Percentiles rank a stretch among this genome's conserved stretches.
phyloP scores from a whole-genome alignment of 2,797 vertebrate genomes.

The Pangasius krempfi region DNA sequence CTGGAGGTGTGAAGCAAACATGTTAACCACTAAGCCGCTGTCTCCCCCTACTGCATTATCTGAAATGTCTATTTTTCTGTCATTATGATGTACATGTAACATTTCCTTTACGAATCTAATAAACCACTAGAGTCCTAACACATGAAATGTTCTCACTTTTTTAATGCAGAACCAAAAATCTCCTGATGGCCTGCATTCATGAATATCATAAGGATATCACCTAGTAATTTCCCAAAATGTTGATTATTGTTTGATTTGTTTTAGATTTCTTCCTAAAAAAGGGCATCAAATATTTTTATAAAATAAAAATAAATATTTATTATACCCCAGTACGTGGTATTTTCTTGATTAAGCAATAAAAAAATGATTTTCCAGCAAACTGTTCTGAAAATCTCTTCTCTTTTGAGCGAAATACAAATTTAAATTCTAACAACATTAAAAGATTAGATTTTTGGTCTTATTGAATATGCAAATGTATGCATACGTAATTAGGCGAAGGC shows the following conservation, averaged over 20 bases:
- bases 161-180: neutral
- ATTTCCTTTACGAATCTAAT: neutral
- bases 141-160: neutral
- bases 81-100: neutral
- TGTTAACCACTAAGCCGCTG: too few species aligned
- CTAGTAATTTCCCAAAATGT: neutral
- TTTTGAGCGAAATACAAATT: neutral
- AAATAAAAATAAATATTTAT: too few species aligned
- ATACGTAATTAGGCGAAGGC: neutral
- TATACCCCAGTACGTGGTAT: neutral
- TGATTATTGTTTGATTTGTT: neutral
- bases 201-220: neutral
- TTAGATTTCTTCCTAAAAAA: neutral
- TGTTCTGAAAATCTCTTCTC: neutral
- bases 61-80: neutral
- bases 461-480: neutral
- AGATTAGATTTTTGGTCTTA: neutral
- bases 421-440: neutral
- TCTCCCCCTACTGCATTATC: neutral
- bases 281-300: neutral
- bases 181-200: neutral
- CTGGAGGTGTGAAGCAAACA: too few species aligned
- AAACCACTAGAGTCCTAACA: neutral
- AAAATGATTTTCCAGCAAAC: neutral
- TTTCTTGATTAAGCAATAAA: neutral